A percentile compares a stretch with the other conserved stretches of the same genome.
Evolutionary conservation across 2,797 vertebrate genomes (phyloP).

Genomic region (Perodicticus potto): DNA sequence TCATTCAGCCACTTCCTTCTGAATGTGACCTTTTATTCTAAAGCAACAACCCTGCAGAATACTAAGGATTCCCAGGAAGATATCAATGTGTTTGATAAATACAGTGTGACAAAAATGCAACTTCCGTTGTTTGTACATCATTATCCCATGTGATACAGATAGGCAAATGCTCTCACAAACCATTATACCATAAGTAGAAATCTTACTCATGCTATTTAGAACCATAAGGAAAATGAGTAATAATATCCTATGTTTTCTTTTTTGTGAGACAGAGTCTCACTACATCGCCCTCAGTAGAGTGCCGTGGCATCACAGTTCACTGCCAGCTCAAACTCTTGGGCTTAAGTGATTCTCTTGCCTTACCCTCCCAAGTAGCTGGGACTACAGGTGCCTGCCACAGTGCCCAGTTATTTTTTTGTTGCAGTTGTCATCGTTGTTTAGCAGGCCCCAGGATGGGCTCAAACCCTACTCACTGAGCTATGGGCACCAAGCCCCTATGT

Average conservation of each 20-base stretch:
- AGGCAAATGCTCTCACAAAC: not conserved
- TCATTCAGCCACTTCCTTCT: slow-evolving; percentile 8
- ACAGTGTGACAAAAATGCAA: not conserved
- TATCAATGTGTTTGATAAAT: not conserved
- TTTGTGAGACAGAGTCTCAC: not conserved
- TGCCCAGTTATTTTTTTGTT: too few relatives aligned
- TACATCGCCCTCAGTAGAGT: too few relatives aligned
- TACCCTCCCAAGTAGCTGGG: too few relatives aligned
- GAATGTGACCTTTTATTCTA: slow-evolving; percentile 40
- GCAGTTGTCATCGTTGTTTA: too few relatives aligned
- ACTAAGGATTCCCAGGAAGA: not conserved
- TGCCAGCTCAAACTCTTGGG: too few relatives aligned
- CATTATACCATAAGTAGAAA: slow-evolving; percentile 37
- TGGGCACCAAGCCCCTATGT: not conserved
- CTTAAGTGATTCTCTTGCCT: too few relatives aligned
- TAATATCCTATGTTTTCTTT: slow-evolving; percentile 39
- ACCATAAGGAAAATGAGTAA: slow-evolving; percentile 57
- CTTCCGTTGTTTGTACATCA: slow-evolving; percentile 4
- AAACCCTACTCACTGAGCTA: too few relatives aligned
- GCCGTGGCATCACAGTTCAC: too few relatives aligned
- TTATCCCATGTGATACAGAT: not conserved
- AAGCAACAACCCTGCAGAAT: slow-evolving; percentile 47
- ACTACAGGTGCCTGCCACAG: too few relatives aligned
- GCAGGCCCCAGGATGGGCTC: too few relatives aligned
- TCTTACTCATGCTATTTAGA: slow-evolving; percentile 71